Base-by-base conservation (phyloP, 1,140 invertebrate species). In the Anoplolepis gracilipes region DNA sequence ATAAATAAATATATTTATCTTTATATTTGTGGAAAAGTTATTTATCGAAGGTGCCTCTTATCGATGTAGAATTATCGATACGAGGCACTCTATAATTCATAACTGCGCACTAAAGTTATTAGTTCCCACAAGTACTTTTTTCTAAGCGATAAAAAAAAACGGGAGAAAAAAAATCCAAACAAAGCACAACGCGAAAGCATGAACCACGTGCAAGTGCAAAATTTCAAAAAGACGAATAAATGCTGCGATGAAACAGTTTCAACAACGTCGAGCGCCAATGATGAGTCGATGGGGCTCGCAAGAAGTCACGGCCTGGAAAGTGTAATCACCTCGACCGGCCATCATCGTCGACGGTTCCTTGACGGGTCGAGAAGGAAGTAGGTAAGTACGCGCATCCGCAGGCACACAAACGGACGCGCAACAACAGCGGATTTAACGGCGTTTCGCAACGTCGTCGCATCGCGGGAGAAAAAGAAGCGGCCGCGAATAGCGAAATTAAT, bases 321-420 rank as follows among this genome's bases (percentile, higher is more conserved):
- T 49, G 39, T 65, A 70, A 39, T 33, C 49, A 79, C 30, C 36
- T 55, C 16, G 61, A 0, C 59, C 16, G 76, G 53, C 30, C 70
- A 70, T 22, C 79, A 33, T 42, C 69, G 78, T 72, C 39, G 67
- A 30, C 46, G 55, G 75, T 22, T 49, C n/a, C 42, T 76, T 53
- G 42, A 46, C 39, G 42, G 62, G 49, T 85, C 70, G 39, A 85
- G 62, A 46, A 85, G 78, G 81, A 77, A 85, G 55, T 77, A 87
- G 49, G 49, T 75, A 86, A 87, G 55, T 87, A 30, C 73, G 22
- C 53, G 49, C 53, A 42, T 55, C 78, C 36, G 39, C 62, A 62
- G 22, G 42, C 57, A 65, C 57, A 33, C n/a, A 65, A 22, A 39
- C 57, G 28, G n/a, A 49, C 67, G 36, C 53, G 36, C 42, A 46